Evolutionary conservation across 2,797 vertebrate genomes (phyloP).

Genomic region (Tarsius wallacei): DNA sequence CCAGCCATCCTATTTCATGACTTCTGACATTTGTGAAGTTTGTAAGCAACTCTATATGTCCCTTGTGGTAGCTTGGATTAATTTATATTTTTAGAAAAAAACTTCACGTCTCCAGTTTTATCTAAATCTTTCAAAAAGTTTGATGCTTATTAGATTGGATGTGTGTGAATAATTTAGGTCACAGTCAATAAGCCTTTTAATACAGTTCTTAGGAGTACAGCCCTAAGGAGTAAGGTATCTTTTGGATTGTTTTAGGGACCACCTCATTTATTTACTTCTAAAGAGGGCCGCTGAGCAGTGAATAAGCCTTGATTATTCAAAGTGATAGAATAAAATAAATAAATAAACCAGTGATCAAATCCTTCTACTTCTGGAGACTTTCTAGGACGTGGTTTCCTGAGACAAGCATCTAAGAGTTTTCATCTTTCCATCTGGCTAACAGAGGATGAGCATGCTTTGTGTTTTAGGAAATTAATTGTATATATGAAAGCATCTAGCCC

Average conservation of each 20-base stretch:
- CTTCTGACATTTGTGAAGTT: background rate
- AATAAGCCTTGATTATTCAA: too few species aligned
- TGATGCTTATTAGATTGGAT: background rate
- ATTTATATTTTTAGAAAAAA: background rate
- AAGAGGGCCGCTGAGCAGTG: background rate
- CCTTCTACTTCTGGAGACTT: background rate
- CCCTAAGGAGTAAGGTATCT: background rate
- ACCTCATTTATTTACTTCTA: background rate
- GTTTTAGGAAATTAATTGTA: slow-evolving; percentile 15
- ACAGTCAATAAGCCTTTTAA: background rate
- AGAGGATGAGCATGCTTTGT: background rate
- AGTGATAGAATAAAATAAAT: too few species aligned
- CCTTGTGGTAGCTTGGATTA: background rate
- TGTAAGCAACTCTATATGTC: background rate
- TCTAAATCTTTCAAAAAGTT: slow-evolving; percentile 29
- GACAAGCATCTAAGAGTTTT: background rate
- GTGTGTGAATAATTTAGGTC: background rate
- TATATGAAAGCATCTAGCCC: background rate
- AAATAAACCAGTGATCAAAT: background rate
- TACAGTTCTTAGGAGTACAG: background rate
- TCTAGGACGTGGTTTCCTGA: background rate
- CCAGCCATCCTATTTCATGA: background rate
- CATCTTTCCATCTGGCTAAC: background rate
- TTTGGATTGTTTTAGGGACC: background rate
- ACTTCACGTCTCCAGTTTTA: slow-evolving; percentile 21